Percentiles rank a stretch among this genome's conserved stretches.
Evolutionary conservation across 2,113 vertebrate species (phyloP).

Genomic region (Vidua chalybeata): DNA sequence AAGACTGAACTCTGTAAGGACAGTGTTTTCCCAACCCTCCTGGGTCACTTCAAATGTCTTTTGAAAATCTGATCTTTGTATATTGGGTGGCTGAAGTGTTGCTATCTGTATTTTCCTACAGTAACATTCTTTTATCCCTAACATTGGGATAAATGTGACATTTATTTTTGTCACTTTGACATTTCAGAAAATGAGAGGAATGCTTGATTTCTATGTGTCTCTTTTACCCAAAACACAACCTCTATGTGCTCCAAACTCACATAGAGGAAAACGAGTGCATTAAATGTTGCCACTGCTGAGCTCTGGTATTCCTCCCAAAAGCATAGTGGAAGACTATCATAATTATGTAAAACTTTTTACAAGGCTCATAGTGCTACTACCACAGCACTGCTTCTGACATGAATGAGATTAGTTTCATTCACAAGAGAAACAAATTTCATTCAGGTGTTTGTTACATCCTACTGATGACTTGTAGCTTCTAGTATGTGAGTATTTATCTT

Average conservation of each 20-base stretch:
- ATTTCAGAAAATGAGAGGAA: not conserved
- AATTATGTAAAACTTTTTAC: not conserved
- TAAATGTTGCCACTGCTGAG: not conserved
- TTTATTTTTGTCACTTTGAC: not conserved
- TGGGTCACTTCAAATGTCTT: not conserved
- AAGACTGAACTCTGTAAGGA: not conserved
- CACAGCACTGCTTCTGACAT: not conserved
- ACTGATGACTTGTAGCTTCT: not conserved
- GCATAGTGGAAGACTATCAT: not conserved
- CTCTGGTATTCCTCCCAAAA: not conserved
- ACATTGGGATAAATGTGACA: not conserved
- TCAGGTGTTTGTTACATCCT: not conserved
- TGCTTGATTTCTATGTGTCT: rapidly evolving
- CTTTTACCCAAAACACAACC: not conserved
- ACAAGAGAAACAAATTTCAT: constrained; percentile 4
- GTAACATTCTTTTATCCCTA: not conserved
- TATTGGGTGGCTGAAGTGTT: not conserved
- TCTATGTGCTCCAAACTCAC: not conserved
- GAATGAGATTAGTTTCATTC: constrained; percentile 30
- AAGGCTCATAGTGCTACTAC: not conserved
- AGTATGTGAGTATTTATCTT: not conserved
- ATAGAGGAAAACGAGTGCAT: not conserved
- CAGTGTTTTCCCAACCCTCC: not conserved
- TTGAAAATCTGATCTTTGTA: not conserved
- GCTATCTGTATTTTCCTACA: not conserved